A percentile compares a stretch with the other conserved stretches of the same genome.
These are phyloP conservation scores for Achatina immaculata DNA, from an alignment of 1,140 invertebrate species.

Conservation along the genomic window DNA sequence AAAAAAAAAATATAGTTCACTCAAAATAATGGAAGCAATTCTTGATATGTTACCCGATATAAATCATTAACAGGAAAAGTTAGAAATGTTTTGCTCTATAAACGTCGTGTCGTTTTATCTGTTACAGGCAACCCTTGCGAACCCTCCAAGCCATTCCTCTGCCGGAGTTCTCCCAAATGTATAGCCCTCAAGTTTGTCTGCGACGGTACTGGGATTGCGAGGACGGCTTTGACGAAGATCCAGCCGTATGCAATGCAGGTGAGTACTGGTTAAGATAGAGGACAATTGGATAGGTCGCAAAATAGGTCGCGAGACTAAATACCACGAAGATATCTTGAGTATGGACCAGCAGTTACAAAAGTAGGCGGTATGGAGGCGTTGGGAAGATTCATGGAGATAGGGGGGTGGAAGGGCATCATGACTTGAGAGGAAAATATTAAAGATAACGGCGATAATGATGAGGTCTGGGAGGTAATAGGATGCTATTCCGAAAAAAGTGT, in stretches of 20 bases:
- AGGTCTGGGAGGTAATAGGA: no score
- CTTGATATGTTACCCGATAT: no score
- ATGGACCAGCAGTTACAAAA: no score
- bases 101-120: no score
- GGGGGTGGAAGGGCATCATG: neutral
- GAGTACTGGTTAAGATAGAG: neutral
- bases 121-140: slow-evolving; percentile 61
- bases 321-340: no score
- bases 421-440: neutral
- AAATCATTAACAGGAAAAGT: no score
- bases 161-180: slow-evolving; percentile 55
- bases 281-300: neutral
- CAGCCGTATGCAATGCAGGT: slow-evolving; percentile 31
- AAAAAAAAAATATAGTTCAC: no score
- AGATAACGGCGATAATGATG: no score
- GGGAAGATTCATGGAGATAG: neutral
- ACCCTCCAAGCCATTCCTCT: slow-evolving; percentile 60
- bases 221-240: slow-evolving; percentile 63
- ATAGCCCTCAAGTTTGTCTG: slow-evolving; percentile 62
- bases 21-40: no score
- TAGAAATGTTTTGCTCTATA: no score
- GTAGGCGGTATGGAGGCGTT: no score
- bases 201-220: slow-evolving; percentile 63
- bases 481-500: no score
- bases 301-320: neutral